Percentiles rank a stretch among this genome's conserved stretches.
These are phyloP conservation scores for Hyles vespertilio DNA, from an alignment of 1,140 invertebrate species.

Conservation along the genomic window DNA sequence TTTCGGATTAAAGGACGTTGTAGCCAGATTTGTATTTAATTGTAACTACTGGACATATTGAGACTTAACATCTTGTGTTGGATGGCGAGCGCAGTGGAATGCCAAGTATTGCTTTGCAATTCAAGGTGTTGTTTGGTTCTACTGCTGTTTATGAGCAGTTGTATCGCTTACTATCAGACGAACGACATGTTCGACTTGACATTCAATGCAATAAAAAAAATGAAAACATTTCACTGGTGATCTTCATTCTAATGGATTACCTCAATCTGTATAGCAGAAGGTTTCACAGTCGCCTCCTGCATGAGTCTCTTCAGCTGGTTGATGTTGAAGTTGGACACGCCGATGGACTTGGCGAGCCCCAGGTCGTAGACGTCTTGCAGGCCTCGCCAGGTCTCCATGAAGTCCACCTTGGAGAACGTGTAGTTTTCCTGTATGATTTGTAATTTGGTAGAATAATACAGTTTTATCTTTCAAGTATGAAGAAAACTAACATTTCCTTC, in stretches of 20 bases:
- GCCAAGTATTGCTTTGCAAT: no score
- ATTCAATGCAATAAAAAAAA: not conserved
- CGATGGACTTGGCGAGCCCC: slow-evolving; percentile 86
- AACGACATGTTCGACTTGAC: no score
- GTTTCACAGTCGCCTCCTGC: slow-evolving; percentile 70
- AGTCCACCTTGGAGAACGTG: slow-evolving; percentile 70
- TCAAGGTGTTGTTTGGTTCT: no score
- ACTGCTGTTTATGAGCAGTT: no score
- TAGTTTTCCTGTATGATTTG: slow-evolving; percentile 35
- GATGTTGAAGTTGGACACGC: slow-evolving; percentile 92
- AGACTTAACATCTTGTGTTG: no score
- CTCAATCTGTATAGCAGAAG: slow-evolving; percentile 74
- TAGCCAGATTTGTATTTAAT: no score
- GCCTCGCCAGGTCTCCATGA: slow-evolving; percentile 82
- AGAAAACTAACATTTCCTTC: no score
- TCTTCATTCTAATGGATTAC: slow-evolving; percentile 27
- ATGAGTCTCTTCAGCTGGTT: slow-evolving; percentile 85
- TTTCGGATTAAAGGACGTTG: no score
- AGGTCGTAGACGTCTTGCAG: slow-evolving; percentile 83
- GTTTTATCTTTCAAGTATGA: no score
- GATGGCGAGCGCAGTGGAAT: no score
- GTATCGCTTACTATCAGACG: no score
- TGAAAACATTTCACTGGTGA: not conserved
- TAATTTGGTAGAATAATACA: no score
- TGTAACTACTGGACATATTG: not conserved